Percentiles rank a stretch among this genome's conserved stretches.
phyloP scores from a whole-genome alignment of 2,113 vertebrate genomes.

The Paralichthys olivaceus region DNA sequence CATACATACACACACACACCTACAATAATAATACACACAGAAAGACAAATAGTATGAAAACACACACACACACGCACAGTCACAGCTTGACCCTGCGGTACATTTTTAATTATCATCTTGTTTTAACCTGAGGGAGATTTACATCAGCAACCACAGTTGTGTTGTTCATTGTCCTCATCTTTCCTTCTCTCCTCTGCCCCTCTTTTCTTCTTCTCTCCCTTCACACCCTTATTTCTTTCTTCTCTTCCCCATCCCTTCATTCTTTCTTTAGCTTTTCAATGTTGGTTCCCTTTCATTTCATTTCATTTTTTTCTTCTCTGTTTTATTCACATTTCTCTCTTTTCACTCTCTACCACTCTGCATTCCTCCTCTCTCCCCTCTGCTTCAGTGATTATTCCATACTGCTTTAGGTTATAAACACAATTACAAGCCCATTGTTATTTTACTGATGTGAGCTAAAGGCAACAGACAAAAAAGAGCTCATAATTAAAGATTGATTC shows the following conservation, averaged over 20 bases:
- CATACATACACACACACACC: background rate
- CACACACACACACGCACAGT: slow-evolving; percentile 1
- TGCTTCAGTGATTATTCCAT: slow-evolving; percentile 11
- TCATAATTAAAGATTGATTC: slow-evolving; percentile 59
- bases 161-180: slow-evolving; percentile 30
- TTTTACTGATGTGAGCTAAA: slow-evolving; percentile 19
- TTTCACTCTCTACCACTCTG: no score
- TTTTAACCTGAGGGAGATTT: slow-evolving; percentile 72
- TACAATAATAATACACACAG: slow-evolving; percentile 5
- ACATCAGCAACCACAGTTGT: slow-evolving; percentile 48
- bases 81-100: slow-evolving; percentile 61
- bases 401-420: slow-evolving; percentile 43
- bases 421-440: slow-evolving; percentile 48
- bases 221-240: background rate
- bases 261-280: background rate
- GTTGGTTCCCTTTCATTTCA: background rate
- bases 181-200: background rate
- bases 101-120: slow-evolving; percentile 78
- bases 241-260: slow-evolving; percentile 3
- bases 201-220: background rate
- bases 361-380: background rate
- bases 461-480: slow-evolving; percentile 32
- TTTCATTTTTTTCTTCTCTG: background rate
- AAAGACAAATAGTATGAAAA: background rate
- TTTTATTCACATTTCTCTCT: background rate